phyloP scores from a whole-genome alignment of 2,888 invertebrate genomes.

The Heliconius sara region DNA sequence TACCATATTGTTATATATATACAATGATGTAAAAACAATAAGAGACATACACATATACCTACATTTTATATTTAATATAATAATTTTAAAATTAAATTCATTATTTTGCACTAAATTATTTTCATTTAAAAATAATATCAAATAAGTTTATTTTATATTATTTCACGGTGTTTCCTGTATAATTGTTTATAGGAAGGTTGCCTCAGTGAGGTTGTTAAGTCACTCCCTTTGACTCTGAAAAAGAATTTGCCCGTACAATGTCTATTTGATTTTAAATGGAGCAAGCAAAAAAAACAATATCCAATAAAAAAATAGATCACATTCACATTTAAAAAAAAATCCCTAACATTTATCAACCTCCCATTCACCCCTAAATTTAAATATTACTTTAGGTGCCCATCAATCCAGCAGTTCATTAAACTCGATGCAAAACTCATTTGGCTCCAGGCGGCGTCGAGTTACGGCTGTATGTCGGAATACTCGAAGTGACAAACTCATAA shows the following conservation, averaged over 20 bases:
- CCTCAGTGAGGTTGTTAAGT: no score
- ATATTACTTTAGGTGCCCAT: constrained; percentile 48
- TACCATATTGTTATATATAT: neutral
- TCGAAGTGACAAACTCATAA: constrained; percentile 83
- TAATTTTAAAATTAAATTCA: no score
- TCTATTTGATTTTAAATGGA: no score
- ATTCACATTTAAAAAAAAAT: neutral
- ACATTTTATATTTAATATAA: neutral
- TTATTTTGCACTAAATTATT: no score
- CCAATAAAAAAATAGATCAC: neutral
- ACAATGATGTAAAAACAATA: neutral
- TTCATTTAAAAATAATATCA: no score
- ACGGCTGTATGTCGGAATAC: constrained; percentile 60
- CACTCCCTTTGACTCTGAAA: no score
- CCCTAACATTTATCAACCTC: constrained; percentile 5
- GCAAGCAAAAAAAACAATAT: neutral
- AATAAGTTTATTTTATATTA: no score
- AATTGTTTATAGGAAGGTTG: no score
- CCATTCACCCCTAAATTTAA: constrained; percentile 18
- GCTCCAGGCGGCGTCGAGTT: constrained; percentile 64
- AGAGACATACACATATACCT: neutral
- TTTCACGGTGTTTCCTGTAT: no score
- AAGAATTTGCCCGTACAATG: no score
- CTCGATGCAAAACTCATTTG: constrained; percentile 64
- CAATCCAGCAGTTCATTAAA: constrained; percentile 70